A percentile compares a stretch with the other conserved stretches of the same genome.
phyloP scores from a whole-genome alignment of 1,140 invertebrate species.

The Drosophila busckii region DNA sequence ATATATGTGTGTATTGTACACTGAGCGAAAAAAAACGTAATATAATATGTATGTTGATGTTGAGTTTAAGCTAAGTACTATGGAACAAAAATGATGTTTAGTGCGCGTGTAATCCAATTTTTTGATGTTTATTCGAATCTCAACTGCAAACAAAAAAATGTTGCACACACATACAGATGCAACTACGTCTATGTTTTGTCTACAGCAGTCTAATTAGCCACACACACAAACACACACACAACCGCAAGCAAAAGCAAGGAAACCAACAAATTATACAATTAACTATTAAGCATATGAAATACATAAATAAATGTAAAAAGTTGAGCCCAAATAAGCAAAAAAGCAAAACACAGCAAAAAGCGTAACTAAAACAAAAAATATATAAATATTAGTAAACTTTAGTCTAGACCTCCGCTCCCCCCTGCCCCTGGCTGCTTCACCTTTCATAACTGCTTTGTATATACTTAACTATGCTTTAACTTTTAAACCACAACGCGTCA shows the following conservation, averaged over 20 bases:
- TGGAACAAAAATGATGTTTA: conserved; percentile 65
- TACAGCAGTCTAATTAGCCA: conserved; percentile 29
- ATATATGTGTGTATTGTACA: conserved; percentile 13
- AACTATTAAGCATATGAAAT: conserved; percentile 31
- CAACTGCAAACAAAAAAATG: conserved; percentile 10
- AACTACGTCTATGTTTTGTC: conserved; percentile 30
- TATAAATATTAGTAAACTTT: conserved; percentile 15
- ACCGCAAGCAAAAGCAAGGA: background rate
- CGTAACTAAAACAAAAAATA: background rate
- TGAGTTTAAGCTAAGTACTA: conserved; percentile 59
- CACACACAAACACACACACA: conserved; percentile 46
- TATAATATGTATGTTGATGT: conserved; percentile 57
- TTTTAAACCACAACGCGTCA: conserved; percentile 25
- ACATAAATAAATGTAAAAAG: conserved; percentile 64
- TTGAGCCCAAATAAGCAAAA: conserved; percentile 19
- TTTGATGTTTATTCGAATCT: conserved; percentile 16
- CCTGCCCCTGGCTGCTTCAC: conserved; percentile 38
- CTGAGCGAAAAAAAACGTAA: conserved; percentile 12
- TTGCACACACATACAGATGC: too few species aligned
- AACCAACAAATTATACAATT: conserved; percentile 33
- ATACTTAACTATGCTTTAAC: conserved; percentile 47
- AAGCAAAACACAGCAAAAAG: background rate
- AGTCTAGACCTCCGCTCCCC: conserved; percentile 11
- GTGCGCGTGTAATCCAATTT: conserved; percentile 54
- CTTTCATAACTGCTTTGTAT: conserved; percentile 57